Conservation (phyloP, 2,888 invertebrate genomes). For the Macrophya alboannulata region DNA sequence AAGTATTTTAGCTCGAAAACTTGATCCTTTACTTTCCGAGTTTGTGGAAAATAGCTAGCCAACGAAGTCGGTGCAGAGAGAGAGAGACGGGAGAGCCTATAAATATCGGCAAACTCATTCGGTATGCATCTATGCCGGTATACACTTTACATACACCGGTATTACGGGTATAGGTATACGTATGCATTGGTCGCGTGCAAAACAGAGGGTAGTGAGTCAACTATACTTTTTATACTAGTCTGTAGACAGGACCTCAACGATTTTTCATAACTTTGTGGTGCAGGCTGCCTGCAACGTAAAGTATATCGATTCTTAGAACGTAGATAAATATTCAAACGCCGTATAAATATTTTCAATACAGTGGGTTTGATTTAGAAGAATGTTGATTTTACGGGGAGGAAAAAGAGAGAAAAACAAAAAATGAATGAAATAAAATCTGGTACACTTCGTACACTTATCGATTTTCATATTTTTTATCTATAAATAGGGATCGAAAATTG, state of each 20-base stretch:
- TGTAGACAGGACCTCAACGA: neutral
- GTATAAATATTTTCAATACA: neutral
- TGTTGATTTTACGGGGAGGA: no score
- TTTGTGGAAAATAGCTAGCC: neutral
- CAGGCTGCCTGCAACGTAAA: neutral
- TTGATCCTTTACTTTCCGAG: neutral
- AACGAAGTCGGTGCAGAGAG: neutral
- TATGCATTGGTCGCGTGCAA: neutral
- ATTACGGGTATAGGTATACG: neutral
- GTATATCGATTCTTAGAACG: neutral
- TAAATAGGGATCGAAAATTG: neutral
- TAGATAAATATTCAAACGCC: neutral
- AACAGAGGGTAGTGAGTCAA: neutral
- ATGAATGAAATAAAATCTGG: neutral
- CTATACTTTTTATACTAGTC: neutral
- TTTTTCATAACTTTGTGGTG: neutral
- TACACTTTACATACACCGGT: neutral
- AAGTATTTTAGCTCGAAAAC: neutral
- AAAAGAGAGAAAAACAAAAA: neutral
- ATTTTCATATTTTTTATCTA: neutral
- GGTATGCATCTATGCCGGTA: conserved; percentile 59
- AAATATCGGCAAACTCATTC: conserved; percentile 62
- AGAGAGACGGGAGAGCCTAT: conserved; percentile 6
- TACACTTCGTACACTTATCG: neutral
- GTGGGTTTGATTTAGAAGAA: neutral